These are phyloP conservation scores for Delia radicum DNA, from an alignment of 1,140 invertebrate genomes.

Conservation along the genomic window DNA sequence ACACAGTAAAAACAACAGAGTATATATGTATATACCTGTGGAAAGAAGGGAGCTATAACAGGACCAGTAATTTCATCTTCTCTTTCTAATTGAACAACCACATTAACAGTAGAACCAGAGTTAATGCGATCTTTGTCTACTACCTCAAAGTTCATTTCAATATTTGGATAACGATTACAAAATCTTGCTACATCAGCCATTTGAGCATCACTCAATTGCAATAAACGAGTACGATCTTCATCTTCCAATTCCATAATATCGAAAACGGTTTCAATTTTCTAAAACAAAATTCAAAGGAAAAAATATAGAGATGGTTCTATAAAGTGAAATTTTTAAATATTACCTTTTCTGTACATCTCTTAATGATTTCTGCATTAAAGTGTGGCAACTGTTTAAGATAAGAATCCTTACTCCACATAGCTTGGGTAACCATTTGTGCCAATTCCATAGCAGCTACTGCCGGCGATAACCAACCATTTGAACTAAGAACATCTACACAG, in stretches of 20 bases:
- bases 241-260: conserved; percentile 99
- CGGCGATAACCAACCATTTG: conserved; percentile 96
- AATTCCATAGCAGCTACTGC: conserved; percentile 99
- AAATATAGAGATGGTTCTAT: not conserved
- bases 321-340: not conserved
- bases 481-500: conserved; percentile 97
- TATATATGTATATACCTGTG: conserved; percentile 66
- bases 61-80: conserved; percentile 96
- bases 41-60: conserved; percentile 97
- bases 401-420: conserved; percentile 99
- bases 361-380: conserved; percentile 87
- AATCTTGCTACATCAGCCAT: conserved; percentile 97
- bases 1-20: too few species aligned
- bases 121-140: conserved; percentile 77
- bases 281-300: conserved; percentile 28
- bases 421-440: conserved; percentile 99
- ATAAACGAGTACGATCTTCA: conserved; percentile 80
- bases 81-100: conserved; percentile 89
- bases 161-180: conserved; percentile 98
- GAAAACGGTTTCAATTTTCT: conserved; percentile 93
- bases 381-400: conserved; percentile 97
- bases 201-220: conserved; percentile 82
- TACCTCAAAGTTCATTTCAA: conserved; percentile 94
- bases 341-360: conserved; percentile 82
- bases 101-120: conserved; percentile 80